Base-by-base conservation (phyloP, 1,140 invertebrate species). In the Forficula auricularia region DNA sequence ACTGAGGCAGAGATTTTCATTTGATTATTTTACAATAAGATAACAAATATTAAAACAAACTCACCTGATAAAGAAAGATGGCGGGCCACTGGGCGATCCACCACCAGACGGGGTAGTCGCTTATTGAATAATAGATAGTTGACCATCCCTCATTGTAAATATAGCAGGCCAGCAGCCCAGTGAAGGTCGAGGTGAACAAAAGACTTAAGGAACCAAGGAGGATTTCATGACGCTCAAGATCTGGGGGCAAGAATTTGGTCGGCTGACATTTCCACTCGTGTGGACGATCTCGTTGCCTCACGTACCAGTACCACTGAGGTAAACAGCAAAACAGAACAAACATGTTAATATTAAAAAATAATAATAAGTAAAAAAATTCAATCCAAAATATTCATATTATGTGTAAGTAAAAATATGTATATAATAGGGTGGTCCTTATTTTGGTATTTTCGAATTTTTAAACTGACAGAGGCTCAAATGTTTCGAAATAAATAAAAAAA, bases 261-360 rank as follows among this genome's bases (percentile, higher is more conserved):
- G 77, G 77, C 50, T 82, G 79, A 47, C 78, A 75, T 59, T 82
- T 82, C 79, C 79, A 82, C 48, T 75, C 69, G 31, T 74, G 58
- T 0, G 77, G 56, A 3, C 55, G 48, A 50, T 75, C 64, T 0
- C 70, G 54, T 54, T 70, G 66, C 0, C 65, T 56, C 1, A 77
- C 61, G 57, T 79, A 79, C 54, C 71, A 79, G 50, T 74, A 77
- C 75, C 74, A 79, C 76, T 78, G 61, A 9, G 46, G 33, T 9
- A n/a, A 49, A 44, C 38, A 8, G 44, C 3, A n/a, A 20, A 42
- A 41, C 32, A 41, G 61, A 62, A 47, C 34, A 46, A 44, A 42
- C 14, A 46, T 27, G 12, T 13, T 36, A 35, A 20, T 32, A 15
- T n/a, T n/a, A n/a, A n/a, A n/a, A n/a, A n/a, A n/a, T n/a, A n/a